Evolutionary conservation across 64 coral and sea anemone genomes (phyloP), one percentile per base, ranked within the genome.

Genomic region (Astreopora myriophthalma): DNA sequence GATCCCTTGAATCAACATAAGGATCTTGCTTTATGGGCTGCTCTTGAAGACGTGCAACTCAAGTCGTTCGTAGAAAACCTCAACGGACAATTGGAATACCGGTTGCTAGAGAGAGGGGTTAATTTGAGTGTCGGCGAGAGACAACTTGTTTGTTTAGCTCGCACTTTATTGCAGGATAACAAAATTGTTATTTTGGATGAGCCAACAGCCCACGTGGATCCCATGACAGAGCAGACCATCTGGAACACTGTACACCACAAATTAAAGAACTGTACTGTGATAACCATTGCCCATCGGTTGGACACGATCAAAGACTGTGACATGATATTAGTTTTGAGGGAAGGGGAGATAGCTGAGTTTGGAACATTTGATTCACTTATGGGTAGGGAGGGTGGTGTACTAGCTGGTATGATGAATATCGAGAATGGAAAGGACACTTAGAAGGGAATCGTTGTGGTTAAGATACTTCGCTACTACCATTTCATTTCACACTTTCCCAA

Each of bases 221-320:
- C 32, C 25, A 31, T 37, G 20, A 86, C 84, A 30, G 84, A 86
- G 32, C 63, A 86, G 39, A 63, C 61, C 20, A 86, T 86, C 84
- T 63, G 61, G 64, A 68, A 65, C 8, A 86, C 84, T 2, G 65
- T 86, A 8, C 62, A 34, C 1, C 62, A 86, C 13, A 86, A 86
- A 35, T 63, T 86, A 19, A 86, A 34, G 61, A 63, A 86, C 37
- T 86, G 52, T 17, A 86, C 84, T 55, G 49, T 55, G 49, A 55
- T 55, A 16, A 55, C 49, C 17, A 55, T 55, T 55, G 84, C 84
- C 40, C 84, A 86, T 37, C 84, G 84, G 8, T 42, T 86, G 30
- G 67, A 71, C 84, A 86, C 84, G 9, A 86, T 86, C 57, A 67
- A 32, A 46, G 64, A 86, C 84, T 68, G 64, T 86, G 84, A 86